phyloP scores from a whole-genome alignment of 1,140 invertebrate species.

The Megathymus violae region DNA sequence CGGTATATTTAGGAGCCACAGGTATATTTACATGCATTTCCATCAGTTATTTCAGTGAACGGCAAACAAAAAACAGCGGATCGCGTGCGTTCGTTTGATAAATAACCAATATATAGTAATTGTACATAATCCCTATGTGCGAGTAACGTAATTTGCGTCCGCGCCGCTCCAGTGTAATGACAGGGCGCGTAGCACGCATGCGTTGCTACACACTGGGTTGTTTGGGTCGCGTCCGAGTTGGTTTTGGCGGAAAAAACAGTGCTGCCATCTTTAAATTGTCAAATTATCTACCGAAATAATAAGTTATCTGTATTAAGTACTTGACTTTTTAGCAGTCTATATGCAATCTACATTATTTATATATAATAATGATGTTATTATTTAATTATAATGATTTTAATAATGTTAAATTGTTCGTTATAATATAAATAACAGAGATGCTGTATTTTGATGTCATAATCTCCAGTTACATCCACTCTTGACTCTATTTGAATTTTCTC shows the following conservation, averaged over 20 bases:
- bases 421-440: too few relatives aligned
- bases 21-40: constrained; percentile 14
- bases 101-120: constrained; percentile 64
- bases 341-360: too few relatives aligned
- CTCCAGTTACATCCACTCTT: too few relatives aligned
- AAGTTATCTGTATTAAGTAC: too few relatives aligned
- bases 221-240: not conserved
- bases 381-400: too few relatives aligned
- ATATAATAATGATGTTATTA: too few relatives aligned
- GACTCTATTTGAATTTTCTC: too few relatives aligned
- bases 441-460: too few relatives aligned
- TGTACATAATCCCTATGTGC: constrained; percentile 75
- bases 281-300: too few relatives aligned
- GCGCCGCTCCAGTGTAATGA: constrained; percentile 65
- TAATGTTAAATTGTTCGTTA: too few relatives aligned
- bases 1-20: not conserved
- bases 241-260: constrained; percentile 25
- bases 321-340: too few relatives aligned
- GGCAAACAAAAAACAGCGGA: constrained; percentile 43
- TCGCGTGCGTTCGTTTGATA: constrained; percentile 57
- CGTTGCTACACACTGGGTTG: constrained; percentile 46
- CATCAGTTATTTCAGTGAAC: constrained; percentile 17
- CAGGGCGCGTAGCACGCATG: constrained; percentile 76
- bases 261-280: too few relatives aligned
- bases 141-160: constrained; percentile 76